Base-by-base conservation (phyloP, 2,113 vertebrate genomes). In the Caloenas nicobarica region DNA sequence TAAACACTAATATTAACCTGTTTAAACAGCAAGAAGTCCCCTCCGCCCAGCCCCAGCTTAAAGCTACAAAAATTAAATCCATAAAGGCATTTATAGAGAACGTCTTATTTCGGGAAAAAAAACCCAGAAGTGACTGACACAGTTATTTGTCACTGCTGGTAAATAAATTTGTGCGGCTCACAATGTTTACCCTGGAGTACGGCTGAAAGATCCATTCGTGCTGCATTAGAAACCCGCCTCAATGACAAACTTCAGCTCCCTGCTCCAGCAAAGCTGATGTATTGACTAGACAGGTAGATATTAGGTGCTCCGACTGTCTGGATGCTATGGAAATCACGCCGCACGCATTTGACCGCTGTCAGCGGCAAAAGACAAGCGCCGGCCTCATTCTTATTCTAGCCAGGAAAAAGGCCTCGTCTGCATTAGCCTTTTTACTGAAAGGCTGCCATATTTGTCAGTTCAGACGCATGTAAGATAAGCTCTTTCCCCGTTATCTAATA, bases 231-330 rank as follows among this genome's bases (percentile, higher is more conserved):
- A 97, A 97, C 86, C 93, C 70, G 65, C 94, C 92, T 93, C 90
- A 76, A 93, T 95, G 96, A 97, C 95, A 96, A 97, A 97, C 91
- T 89, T 93, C 95, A 87, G 94, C 94, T 96, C 95, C 86, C 58
- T 3, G 69, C 94, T 91, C 79, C 8, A 42, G 88, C 72, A 76
- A 88, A 96, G 96, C 97, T 97, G 97, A 98, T 97, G 98, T 97
- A 98, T 91, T 97, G 98, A 94, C 97, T 95, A 97, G 98, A 98
- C 97, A 98, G 97, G 96, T 97, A 97, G 95, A 96, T 96, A 95
- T 95, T 88, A 97, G 96, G 97, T 94, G 92, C 96, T 97, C 95
- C n/a, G 88, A 95, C 97, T 97, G 97, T 98, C 98, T 98, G 96
- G 97, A 91, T 95, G 95, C 95, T 97, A 97, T 97, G 98, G 97